These are phyloP conservation scores for Lichenostomus cassidix DNA, from an alignment of 2,113 vertebrate species.

Conservation along the genomic window DNA sequence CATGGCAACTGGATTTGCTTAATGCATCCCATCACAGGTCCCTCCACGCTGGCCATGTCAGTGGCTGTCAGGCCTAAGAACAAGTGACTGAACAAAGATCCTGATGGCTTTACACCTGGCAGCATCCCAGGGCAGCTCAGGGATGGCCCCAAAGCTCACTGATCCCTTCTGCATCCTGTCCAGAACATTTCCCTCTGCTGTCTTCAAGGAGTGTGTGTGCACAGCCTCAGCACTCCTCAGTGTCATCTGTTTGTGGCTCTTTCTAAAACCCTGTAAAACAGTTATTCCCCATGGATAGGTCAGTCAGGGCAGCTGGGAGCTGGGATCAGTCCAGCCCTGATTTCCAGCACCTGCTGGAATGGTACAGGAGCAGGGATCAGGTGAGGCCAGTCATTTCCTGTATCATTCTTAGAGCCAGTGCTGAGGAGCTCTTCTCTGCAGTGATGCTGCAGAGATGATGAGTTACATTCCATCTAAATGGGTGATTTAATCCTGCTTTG, in stretches of 20 bases:
- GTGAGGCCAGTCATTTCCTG: not conserved
- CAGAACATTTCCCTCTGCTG: not conserved
- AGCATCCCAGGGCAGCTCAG: rapidly evolving
- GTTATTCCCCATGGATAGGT: not conserved
- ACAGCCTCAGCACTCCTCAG: not conserved
- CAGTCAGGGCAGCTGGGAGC: not conserved
- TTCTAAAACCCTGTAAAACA: rapidly evolving
- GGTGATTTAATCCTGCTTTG: not conserved
- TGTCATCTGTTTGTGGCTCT: not conserved
- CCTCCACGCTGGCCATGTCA: not conserved
- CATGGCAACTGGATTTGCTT: not conserved
- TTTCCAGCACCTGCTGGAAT: not conserved
- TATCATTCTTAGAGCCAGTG: not conserved
- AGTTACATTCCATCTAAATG: not conserved
- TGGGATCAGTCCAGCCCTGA: not conserved
- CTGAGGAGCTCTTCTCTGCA: not conserved
- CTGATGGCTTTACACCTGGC: not conserved
- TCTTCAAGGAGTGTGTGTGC: not conserved
- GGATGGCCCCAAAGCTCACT: not conserved
- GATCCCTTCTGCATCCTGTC: not conserved
- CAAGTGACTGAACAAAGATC: not conserved
- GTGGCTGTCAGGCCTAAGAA: not conserved
- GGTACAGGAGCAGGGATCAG: not conserved
- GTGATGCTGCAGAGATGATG: not conserved
- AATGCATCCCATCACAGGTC: not conserved